These are phyloP conservation scores for Aix galericulata DNA, from an alignment of 2,113 vertebrate genomes.

Conservation along the genomic window DNA sequence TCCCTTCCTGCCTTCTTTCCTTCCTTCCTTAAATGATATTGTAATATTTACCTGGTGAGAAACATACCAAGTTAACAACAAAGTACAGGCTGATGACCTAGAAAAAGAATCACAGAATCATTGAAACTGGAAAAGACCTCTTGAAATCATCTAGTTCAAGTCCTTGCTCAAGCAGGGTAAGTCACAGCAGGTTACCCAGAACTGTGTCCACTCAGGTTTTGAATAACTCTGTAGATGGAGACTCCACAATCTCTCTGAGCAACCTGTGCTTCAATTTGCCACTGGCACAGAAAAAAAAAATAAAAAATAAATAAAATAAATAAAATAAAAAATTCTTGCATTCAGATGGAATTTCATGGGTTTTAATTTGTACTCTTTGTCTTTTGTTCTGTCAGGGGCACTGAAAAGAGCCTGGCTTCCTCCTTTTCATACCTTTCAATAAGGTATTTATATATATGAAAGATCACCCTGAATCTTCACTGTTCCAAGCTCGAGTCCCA, in stretches of 20 bases:
- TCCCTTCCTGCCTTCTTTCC: not conserved
- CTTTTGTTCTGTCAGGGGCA: not conserved
- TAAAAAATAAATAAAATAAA: not conserved
- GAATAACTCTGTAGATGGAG: too few species aligned
- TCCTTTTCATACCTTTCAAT: not conserved
- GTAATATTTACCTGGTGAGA: not conserved
- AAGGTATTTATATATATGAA: not conserved
- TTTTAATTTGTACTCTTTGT: not conserved
- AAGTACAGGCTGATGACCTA: not conserved
- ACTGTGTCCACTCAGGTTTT: too few species aligned
- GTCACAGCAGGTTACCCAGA: not conserved
- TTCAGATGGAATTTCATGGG: not conserved
- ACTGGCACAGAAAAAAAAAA: not conserved
- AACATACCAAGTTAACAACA: not conserved
- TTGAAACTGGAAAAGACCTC: not conserved
- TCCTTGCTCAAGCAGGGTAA: not conserved
- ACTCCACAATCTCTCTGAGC: not conserved
- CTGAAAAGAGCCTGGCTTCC: not conserved
- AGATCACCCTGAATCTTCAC: not conserved
- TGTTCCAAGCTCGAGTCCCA: not conserved
- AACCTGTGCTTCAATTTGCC: not conserved
- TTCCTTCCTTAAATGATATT: not conserved
- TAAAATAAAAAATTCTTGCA: not conserved
- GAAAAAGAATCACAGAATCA: not conserved
- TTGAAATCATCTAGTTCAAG: not conserved